phyloP scores from a whole-genome alignment of 2,888 invertebrate species.

The Asteroscopus sphinx region DNA sequence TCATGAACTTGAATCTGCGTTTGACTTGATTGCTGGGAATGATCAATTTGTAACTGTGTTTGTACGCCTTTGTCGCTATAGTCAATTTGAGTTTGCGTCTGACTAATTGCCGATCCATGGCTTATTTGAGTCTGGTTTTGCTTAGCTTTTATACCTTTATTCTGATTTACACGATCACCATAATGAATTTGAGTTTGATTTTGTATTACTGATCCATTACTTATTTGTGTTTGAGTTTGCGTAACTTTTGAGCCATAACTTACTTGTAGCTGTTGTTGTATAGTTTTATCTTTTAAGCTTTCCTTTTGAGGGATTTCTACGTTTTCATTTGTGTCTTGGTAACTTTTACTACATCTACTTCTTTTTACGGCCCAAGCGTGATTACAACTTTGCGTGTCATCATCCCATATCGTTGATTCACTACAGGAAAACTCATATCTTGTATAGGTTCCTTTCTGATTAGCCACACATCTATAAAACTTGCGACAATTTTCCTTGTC shows the following conservation, averaged over 20 bases:
- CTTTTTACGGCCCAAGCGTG: conserved; percentile 91
- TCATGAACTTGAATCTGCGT: conserved; percentile 66
- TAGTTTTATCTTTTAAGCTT: conserved; percentile 40
- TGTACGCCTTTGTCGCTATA: conserved; percentile 68
- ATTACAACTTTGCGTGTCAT: conserved; percentile 92
- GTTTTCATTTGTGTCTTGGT: conserved; percentile 36
- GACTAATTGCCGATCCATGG: conserved; percentile 67
- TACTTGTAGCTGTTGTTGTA: conserved; percentile 69
- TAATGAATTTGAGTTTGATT: conserved; percentile 74
- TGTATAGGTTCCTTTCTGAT: conserved; percentile 90
- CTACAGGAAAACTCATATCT: conserved; percentile 94
- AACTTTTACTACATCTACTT: conserved; percentile 74
- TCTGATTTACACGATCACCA: conserved; percentile 56
- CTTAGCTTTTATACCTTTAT: conserved; percentile 42
- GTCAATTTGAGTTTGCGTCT: conserved; percentile 71
- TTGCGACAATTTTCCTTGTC: conserved; percentile 93
- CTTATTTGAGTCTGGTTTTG: conserved; percentile 74
- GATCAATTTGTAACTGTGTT: conserved; percentile 74
- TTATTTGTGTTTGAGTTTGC: conserved; percentile 72
- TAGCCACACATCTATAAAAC: conserved; percentile 94
- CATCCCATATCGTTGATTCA: conserved; percentile 94
- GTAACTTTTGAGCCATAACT: conserved; percentile 66
- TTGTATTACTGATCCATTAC: conserved; percentile 64
- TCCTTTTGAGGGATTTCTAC: conserved; percentile 18
- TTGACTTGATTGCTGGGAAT: conserved; percentile 71